phyloP scores from a whole-genome alignment of 1,140 invertebrate genomes.

The Drosophila repleta region DNA sequence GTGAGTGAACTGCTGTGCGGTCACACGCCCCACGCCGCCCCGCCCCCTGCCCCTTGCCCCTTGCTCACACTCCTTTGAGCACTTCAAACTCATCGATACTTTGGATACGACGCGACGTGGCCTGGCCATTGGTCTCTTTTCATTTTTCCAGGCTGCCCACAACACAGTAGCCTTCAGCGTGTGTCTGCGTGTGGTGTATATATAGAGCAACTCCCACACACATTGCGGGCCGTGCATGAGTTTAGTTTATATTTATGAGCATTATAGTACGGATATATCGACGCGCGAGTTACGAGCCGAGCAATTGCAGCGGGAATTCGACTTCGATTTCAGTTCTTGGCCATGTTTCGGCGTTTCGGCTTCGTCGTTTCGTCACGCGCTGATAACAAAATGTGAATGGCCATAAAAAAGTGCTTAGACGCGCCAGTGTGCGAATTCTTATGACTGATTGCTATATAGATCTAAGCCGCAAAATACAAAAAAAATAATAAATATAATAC shows the following conservation, averaged over 20 bases:
- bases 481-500: background rate
- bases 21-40: slow-evolving; percentile 52
- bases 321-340: slow-evolving; percentile 23
- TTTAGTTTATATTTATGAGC: slow-evolving; percentile 84
- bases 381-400: slow-evolving; percentile 44
- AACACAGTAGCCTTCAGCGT: slow-evolving; percentile 28
- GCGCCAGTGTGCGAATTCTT: slow-evolving; percentile 29
- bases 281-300: slow-evolving; percentile 55
- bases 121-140: slow-evolving; percentile 69
- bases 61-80: slow-evolving; percentile 16
- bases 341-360: slow-evolving; percentile 18
- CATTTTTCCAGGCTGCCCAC: slow-evolving; percentile 54
- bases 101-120: slow-evolving; percentile 72
- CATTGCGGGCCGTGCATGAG: slow-evolving; percentile 37
- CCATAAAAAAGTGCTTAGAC: slow-evolving; percentile 36
- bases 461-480: slow-evolving; percentile 2
- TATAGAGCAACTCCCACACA: slow-evolving; percentile 46
- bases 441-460: slow-evolving; percentile 16
- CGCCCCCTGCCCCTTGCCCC: background rate
- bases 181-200: slow-evolving; percentile 22
- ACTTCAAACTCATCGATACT: slow-evolving; percentile 81
- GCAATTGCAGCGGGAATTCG: slow-evolving; percentile 42
- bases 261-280: slow-evolving; percentile 84
- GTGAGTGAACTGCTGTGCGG: slow-evolving; percentile 72
- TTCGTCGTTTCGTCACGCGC: slow-evolving; percentile 9